These are phyloP conservation scores for Discoglossus pictus DNA, from an alignment of 2,797 vertebrate genomes.

Conservation along the genomic window DNA sequence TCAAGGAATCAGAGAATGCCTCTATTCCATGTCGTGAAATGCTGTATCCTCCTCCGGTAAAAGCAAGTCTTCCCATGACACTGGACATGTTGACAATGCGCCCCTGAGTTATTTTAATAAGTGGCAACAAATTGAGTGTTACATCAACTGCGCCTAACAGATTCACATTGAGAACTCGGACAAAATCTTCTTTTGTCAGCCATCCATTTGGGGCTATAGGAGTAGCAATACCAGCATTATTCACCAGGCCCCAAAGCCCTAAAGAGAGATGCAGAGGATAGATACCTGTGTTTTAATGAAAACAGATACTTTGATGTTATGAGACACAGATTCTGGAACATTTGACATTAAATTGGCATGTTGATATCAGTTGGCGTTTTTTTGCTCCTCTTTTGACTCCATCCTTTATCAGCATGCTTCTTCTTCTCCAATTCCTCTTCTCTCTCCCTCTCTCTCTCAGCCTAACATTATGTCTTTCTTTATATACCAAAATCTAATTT, in stretches of 20 bases:
- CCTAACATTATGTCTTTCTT: too few relatives aligned
- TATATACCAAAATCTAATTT: too few relatives aligned
- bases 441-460: too few relatives aligned
- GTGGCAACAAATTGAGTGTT: constrained; percentile 27
- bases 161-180: constrained; percentile 36
- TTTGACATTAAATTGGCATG: too few relatives aligned
- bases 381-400: too few relatives aligned
- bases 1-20: constrained; percentile 45
- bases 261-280: neutral
- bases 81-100: constrained; percentile 47
- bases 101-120: constrained; percentile 35
- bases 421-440: too few relatives aligned
- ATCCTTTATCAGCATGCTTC: too few relatives aligned
- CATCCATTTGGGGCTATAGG: constrained; percentile 39
- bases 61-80: constrained; percentile 38
- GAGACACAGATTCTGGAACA: too few relatives aligned
- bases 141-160: constrained; percentile 45
- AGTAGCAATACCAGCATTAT: constrained; percentile 36
- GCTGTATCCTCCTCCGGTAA: constrained; percentile 33
- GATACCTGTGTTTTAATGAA: too few relatives aligned
- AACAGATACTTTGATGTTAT: too few relatives aligned
- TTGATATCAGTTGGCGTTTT: too few relatives aligned
- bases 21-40: constrained; percentile 48
- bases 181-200: constrained; percentile 37
- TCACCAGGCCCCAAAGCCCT: constrained; percentile 45